These are phyloP conservation scores for Lophotis ruficrista DNA, from an alignment of 2,113 vertebrate species.

Conservation along the genomic window DNA sequence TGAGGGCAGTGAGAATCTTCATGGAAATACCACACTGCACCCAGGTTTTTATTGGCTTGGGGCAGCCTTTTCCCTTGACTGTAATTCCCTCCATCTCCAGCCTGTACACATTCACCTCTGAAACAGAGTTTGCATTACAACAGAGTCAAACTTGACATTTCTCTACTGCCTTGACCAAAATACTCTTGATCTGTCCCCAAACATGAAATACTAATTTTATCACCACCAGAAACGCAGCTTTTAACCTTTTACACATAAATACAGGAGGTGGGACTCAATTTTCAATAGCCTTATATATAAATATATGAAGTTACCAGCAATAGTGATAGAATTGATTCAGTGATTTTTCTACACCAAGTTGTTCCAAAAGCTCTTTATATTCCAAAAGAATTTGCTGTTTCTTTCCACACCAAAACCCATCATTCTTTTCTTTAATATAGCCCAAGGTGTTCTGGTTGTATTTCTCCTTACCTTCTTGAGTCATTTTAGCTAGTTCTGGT, in stretches of 20 bases:
- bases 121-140: conserved; percentile 54
- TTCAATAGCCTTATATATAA: neutral
- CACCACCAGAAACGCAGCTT: neutral
- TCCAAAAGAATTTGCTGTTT: neutral
- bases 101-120: conserved; percentile 90
- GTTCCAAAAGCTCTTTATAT: neutral
- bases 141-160: neutral
- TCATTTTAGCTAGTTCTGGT: conserved; percentile 94
- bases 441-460: neutral
- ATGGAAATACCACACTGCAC: conserved; percentile 98
- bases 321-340: neutral
- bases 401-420: neutral
- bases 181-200: neutral
- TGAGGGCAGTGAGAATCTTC: conserved; percentile 94
- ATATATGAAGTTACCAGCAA: neutral
- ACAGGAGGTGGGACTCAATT: neutral
- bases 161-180: neutral
- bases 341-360: neutral
- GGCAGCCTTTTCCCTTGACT: conserved; percentile 96
- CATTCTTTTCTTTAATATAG: neutral
- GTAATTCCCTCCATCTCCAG: conserved; percentile 93
- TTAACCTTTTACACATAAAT: neutral
- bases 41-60: conserved; percentile 98
- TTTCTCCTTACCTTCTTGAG: conserved; percentile 81
- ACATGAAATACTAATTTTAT: neutral